Base-by-base conservation (phyloP, 2,888 invertebrate genomes). In the Psylliodes chrysocephalus region DNA sequence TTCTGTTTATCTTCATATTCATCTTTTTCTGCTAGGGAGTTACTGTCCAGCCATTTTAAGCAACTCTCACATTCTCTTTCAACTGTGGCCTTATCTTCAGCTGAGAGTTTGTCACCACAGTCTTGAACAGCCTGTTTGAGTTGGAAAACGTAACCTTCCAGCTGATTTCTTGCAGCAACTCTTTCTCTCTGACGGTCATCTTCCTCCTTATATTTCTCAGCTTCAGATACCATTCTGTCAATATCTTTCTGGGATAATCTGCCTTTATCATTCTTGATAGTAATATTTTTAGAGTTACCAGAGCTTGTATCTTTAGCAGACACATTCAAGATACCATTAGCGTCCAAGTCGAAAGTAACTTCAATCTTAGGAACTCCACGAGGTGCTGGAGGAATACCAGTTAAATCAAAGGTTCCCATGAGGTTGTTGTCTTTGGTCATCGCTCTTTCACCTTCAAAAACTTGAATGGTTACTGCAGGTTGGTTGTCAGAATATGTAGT, bases 181-280 rank as follows among this genome's bases (percentile, higher is more conserved):
- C 87, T 85, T 73, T 90, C 86, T 15, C 87, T 83, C 73, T 91
- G 90, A 74, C 86, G 86, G 64, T 90, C 89, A 73, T 91, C 91
- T 76, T 91, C 91, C 42, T 89, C 90, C 44, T 87, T 87, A 81
- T 90, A 92, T 53, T 82, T 84, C 75, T 92, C 92, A 0, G 92
- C 92, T 67, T 92, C 92, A 2, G 85, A 81, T 28, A 92, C 82
- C 92, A 92, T 93, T 64, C 89, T 85, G 68, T 94, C 92, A 70
- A 94, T 94, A 75, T 94, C 93, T 6, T 89, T 89, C 78, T 93
- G 91, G 14, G 91, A 91, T 49, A 94, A 83, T 4, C 93, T 86
- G 0, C 93, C 92, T 76, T 90, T 91, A 83, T 94, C 92, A 82
- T 93, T 93, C 79, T 91, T 91, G 69, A 94, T 94, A 60, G 90